Evolutionary conservation across 2,113 vertebrate genomes (phyloP).

Genomic region (Ctenomys sociabilis): DNA sequence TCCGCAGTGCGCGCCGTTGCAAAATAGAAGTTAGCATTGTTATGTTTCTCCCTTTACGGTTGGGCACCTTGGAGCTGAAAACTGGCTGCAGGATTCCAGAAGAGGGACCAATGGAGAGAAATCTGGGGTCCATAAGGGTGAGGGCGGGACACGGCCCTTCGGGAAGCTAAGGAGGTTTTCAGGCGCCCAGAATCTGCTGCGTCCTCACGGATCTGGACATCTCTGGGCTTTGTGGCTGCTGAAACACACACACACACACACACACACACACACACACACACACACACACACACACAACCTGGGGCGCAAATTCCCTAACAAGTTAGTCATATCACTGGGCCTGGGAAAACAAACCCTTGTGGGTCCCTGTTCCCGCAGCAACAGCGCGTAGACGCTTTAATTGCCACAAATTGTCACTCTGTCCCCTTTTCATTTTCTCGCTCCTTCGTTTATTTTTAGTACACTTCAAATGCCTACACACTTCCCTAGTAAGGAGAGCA

Average conservation of each 20-base stretch:
- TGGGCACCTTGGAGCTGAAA: conserved; percentile 26
- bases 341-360: conserved; percentile 76
- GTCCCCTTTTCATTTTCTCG: conserved; percentile 83
- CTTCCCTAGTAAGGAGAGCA: conserved; percentile 83
- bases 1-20: background rate
- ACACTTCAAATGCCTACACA: conserved; percentile 84
- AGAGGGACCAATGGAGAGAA: background rate
- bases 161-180: background rate
- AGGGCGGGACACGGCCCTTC: background rate
- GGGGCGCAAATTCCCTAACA: conserved; percentile 58
- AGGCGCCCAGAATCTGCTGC: background rate
- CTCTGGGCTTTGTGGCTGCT: background rate
- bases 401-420: conserved; percentile 81
- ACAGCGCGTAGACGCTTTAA: conserved; percentile 83
- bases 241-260: background rate
- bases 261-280: background rate
- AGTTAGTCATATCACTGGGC: conserved; percentile 68
- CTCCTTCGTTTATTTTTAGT: conserved; percentile 87
- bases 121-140: rapidly evolving
- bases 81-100: conserved; percentile 38
- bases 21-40: background rate
- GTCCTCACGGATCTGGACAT: background rate
- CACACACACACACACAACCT: background rate
- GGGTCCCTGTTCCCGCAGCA: conserved; percentile 68
- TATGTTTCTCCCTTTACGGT: background rate